Conservation (phyloP, 2,797 vertebrate species). For the Tympanoctomys barrerae region DNA sequence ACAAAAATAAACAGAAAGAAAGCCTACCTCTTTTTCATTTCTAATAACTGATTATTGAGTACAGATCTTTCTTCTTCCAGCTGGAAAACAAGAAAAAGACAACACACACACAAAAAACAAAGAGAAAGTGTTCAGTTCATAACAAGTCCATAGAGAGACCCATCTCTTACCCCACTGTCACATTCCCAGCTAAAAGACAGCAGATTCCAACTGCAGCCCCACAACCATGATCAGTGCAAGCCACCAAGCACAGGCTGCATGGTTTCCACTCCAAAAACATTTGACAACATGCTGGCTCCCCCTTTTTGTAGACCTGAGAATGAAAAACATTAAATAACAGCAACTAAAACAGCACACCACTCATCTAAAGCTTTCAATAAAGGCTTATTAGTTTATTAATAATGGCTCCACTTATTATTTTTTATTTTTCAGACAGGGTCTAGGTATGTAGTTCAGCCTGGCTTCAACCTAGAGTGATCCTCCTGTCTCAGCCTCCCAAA, state of each 20-base stretch:
- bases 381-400: background rate
- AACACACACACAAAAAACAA: constrained; percentile 5
- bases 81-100: constrained; percentile 85
- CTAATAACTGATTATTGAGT: constrained; percentile 95
- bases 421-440: background rate
- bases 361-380: background rate
- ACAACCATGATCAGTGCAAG: background rate
- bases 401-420: background rate
- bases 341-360: background rate
- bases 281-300: background rate
- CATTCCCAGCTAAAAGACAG: background rate
- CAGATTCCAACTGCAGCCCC: background rate
- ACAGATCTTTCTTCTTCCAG: constrained; percentile 94
- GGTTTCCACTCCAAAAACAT: background rate
- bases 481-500: background rate
- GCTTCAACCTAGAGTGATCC: background rate
- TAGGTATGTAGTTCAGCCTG: background rate
- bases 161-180: background rate
- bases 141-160: background rate
- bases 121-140: constrained; percentile 58
- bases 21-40: constrained; percentile 96
- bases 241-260: background rate
- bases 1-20: background rate
- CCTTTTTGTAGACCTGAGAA: background rate
- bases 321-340: background rate